These are phyloP conservation scores for Microcebus ravelobensis DNA, from an alignment of 2,113 vertebrate genomes.

Conservation along the genomic window DNA sequence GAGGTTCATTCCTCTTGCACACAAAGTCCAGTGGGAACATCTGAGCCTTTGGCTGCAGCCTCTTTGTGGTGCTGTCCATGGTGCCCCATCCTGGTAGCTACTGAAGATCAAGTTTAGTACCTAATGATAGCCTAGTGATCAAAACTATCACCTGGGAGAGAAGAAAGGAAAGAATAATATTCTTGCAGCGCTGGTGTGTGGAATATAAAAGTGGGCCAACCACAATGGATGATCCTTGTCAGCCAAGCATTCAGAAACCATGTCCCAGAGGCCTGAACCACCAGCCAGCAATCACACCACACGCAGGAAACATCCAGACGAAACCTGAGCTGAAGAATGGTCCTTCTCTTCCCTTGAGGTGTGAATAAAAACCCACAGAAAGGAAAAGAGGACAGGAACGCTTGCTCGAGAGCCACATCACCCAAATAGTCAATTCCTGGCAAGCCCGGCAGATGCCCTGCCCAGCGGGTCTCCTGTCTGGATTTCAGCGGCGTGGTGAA, in stretches of 20 bases:
- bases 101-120: not conserved
- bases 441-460: not conserved
- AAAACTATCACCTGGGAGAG: not conserved
- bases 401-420: not conserved
- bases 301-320: not conserved
- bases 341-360: not conserved
- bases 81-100: not conserved
- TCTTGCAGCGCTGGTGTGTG: not conserved
- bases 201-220: not conserved
- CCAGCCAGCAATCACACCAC: not conserved
- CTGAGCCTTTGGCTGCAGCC: not conserved
- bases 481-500: not conserved
- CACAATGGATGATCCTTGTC: not conserved
- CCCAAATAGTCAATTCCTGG: not conserved
- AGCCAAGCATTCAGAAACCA: not conserved
- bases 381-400: not conserved
- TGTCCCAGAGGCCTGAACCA: not conserved
- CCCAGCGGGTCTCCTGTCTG: not conserved
- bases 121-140: not conserved
- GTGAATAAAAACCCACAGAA: not conserved
- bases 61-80: not conserved
- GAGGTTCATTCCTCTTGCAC: not conserved
- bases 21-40: not conserved
- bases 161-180: not conserved
- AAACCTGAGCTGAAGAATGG: not conserved